phyloP scores from a whole-genome alignment of 2,113 vertebrate species.

The Pterocles orientalis region DNA sequence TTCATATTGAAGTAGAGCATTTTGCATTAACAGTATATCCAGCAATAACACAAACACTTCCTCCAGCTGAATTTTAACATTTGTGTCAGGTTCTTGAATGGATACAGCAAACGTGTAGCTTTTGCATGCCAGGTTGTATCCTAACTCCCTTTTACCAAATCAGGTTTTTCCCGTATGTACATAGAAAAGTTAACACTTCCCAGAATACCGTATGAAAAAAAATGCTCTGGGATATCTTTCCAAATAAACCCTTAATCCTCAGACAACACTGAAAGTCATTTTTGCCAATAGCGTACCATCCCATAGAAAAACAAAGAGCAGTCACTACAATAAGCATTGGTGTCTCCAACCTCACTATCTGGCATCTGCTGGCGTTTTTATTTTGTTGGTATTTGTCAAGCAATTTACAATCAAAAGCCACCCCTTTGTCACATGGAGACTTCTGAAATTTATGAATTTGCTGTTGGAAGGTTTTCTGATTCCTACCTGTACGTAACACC shows the following conservation, averaged over 20 bases:
- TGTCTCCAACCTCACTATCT: not conserved
- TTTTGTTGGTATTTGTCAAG: not conserved
- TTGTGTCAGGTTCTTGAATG: not conserved
- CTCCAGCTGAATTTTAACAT: not conserved
- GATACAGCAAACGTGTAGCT: not conserved
- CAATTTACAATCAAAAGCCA: not conserved
- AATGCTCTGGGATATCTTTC: not conserved
- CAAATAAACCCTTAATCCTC: constrained; percentile 43
- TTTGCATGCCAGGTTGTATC: not conserved
- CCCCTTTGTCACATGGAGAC: not conserved
- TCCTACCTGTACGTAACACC: not conserved
- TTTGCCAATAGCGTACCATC: not conserved
- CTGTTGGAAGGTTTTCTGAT: not conserved
- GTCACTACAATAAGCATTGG: not conserved
- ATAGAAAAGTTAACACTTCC: not conserved
- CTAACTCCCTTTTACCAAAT: not conserved
- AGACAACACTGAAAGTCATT: not conserved
- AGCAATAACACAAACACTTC: not conserved
- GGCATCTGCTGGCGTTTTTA: not conserved
- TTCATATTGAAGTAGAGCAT: not conserved
- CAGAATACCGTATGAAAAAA: not conserved
- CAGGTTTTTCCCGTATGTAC: constrained; percentile 20
- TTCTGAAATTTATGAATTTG: not conserved
- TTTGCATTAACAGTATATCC: not conserved
- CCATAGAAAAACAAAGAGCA: not conserved